Conservation (phyloP, 53 echinoderm and acorn worm species). For the Actinopyga echinites region DNA sequence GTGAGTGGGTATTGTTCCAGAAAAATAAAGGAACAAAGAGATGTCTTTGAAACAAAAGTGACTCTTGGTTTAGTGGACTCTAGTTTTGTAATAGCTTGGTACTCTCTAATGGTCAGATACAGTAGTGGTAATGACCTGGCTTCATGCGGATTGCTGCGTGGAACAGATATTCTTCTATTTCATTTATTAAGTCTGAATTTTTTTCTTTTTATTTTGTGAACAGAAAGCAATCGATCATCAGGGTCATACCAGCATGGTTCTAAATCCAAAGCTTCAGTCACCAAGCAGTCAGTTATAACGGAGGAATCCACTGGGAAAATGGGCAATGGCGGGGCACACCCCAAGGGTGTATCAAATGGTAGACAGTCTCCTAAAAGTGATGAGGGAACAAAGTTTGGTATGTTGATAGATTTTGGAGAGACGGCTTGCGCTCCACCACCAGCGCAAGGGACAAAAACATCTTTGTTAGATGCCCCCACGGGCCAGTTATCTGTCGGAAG, state of each 20-base stretch:
- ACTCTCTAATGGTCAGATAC: too few species aligned
- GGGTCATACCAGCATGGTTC: conserved; percentile 12
- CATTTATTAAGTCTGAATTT: too few species aligned
- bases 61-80: too few species aligned
- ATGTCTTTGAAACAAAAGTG: too few species aligned
- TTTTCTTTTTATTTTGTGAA: not conserved
- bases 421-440: not conserved
- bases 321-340: not conserved
- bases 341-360: conserved; percentile 2
- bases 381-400: not conserved
- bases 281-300: not conserved
- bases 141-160: too few species aligned
- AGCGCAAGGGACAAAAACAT: not conserved
- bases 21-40: too few species aligned
- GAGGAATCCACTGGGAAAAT: too few species aligned
- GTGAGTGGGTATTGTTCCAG: too few species aligned
- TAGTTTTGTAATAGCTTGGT: too few species aligned
- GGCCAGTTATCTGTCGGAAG: not conserved
- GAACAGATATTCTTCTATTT: too few species aligned
- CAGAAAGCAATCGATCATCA: not conserved
- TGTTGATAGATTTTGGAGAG: conserved; percentile 22
- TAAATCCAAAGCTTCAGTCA: not conserved
- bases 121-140: too few species aligned
- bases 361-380: conserved; percentile 21
- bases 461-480: not conserved